Evolutionary conservation across 1,140 invertebrate genomes (phyloP), one percentile per base, ranked within the genome.

Genomic region (Drosophila orosa): DNA sequence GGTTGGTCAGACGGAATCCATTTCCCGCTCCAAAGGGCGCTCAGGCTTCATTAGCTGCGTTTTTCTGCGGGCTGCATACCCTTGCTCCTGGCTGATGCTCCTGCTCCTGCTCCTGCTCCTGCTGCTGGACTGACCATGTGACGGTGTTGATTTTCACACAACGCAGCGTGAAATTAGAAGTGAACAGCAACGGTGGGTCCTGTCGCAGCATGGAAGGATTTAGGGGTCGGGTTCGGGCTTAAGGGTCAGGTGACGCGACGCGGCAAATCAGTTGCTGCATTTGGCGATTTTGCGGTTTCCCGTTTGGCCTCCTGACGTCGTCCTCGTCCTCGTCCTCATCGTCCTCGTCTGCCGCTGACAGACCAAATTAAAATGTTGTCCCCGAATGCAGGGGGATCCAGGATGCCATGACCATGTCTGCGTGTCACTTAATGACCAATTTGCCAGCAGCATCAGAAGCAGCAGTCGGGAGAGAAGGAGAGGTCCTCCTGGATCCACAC

Each of bases 101-200:
- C 17, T 25, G 29, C 19, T 35, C 22, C 33, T 42, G 12, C 15
- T 31, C 15, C 3, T 8, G 27, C 27, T 3, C 15, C 33, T 15
- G 48, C n/a, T 27, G 8, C 12, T 8, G 1, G 3, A n/a, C 22
- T 29, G 62, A n/a, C 33, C 71, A 78, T 77, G 72, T 72, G 52
- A 78, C 73, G 77, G 84, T 89, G 84, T 87, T 84, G 85, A 87
- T 84, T 89, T 89, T 89, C 84, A 84, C 84, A 89, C 84, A 80
- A 75, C 85, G 78, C 77, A 84, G 85, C 84, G 84, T 89, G 84
- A 89, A 89, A 89, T 89, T 89, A 89, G 84, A 89, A 89, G 80
- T 89, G 83, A 86, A 80, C 83, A 83, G 78, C 75, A 50, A n/a
- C 3, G 73, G 83, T 81, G 1, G 73, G 83, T 81, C 63, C 63